phyloP scores from a whole-genome alignment of 2,113 vertebrate species.

The Bothrops jararaca region DNA sequence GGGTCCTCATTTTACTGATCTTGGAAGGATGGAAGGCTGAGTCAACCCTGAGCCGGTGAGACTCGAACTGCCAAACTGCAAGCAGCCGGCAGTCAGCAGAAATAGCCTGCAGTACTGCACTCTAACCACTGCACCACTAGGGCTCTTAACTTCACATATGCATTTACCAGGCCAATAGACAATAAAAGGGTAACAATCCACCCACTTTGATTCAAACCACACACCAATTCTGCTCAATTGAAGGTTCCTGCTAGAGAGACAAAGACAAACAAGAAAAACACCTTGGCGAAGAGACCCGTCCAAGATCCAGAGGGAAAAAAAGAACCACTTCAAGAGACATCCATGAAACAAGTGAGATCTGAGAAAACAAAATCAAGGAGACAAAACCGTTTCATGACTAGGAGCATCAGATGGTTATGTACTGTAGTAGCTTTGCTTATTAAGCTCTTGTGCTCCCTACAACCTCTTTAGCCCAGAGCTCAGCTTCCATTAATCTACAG shows the following conservation, averaged over 20 bases:
- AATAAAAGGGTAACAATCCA: neutral
- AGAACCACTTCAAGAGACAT: neutral
- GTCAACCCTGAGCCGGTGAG: too few relatives aligned
- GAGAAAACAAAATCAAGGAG: neutral
- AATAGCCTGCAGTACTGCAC: too few relatives aligned
- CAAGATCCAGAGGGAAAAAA: neutral
- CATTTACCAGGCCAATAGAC: neutral
- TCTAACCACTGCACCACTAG: too few relatives aligned
- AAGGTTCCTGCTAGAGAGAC: neutral
- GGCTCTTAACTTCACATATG: neutral
- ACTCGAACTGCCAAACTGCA: too few relatives aligned
- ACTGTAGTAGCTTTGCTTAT: neutral
- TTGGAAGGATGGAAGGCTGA: too few relatives aligned
- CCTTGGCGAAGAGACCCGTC: neutral
- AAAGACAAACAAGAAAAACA: neutral
- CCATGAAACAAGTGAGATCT: neutral
- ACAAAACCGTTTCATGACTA: neutral
- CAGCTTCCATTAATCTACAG: neutral
- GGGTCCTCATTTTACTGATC: too few relatives aligned
- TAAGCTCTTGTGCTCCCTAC: neutral
- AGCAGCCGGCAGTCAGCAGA: too few relatives aligned
- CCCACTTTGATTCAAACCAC: neutral
- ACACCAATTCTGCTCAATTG: neutral
- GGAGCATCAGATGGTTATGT: neutral
- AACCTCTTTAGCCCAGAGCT: neutral